phyloP scores from a whole-genome alignment of 2,113 vertebrate genomes.

The Phainopepla nitens region DNA sequence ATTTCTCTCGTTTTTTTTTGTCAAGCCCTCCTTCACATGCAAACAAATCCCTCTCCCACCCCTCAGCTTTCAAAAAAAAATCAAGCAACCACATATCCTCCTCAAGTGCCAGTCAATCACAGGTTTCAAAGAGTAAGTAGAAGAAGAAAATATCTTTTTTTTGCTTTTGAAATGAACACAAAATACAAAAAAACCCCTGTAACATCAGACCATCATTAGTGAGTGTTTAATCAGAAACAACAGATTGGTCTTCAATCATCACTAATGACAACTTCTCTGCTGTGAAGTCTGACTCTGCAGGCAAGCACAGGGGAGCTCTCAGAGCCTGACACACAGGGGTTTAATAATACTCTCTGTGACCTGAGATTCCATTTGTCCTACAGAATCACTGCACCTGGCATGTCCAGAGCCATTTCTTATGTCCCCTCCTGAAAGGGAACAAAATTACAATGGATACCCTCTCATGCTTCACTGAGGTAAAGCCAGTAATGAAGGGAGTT shows the following conservation, averaged over 20 bases:
- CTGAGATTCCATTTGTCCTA: constrained; percentile 5
- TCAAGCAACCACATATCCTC: background rate
- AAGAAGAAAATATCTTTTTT: background rate
- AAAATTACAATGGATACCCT: background rate
- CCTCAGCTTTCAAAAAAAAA: constrained; percentile 4
- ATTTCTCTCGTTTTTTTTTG: background rate
- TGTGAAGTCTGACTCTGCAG: background rate
- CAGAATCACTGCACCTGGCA: background rate
- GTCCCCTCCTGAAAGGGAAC: constrained; percentile 6
- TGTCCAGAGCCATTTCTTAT: background rate
- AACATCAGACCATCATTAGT: background rate
- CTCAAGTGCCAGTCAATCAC: background rate
- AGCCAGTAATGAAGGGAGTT: constrained; percentile 55
- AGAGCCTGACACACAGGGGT: background rate
- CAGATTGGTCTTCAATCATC: background rate
- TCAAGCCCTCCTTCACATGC: background rate
- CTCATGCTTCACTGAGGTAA: constrained; percentile 30
- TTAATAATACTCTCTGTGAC: background rate
- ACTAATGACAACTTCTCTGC: background rate
- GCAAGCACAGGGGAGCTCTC: background rate
- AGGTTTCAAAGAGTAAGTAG: background rate
- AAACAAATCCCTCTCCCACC: constrained; percentile 13
- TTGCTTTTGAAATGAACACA: background rate
- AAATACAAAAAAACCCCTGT: background rate
- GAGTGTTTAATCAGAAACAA: constrained; percentile 13